These are phyloP conservation scores for Ataeniobius toweri DNA, from an alignment of 2,797 vertebrate species.

Conservation along the genomic window DNA sequence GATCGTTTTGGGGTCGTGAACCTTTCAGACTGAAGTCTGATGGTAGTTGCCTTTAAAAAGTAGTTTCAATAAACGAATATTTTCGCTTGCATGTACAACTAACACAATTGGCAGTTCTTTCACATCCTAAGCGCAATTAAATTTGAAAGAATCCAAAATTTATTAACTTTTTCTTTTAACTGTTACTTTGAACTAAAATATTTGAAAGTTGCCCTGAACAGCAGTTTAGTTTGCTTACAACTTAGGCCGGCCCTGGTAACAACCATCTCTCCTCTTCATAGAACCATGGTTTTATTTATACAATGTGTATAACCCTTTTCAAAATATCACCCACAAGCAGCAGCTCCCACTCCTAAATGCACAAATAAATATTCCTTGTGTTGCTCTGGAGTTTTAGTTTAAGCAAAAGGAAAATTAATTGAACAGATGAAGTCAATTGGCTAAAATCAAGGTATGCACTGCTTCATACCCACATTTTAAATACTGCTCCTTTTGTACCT, in stretches of 20 bases:
- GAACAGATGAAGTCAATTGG: background rate
- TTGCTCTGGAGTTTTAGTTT: conserved; percentile 14
- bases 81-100: background rate
- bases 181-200: background rate
- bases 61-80: background rate
- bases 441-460: background rate
- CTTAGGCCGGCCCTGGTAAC: background rate
- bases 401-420: conserved; percentile 17
- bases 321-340: conserved; percentile 19
- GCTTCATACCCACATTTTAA: too few relatives aligned
- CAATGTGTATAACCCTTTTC: conserved; percentile 13
- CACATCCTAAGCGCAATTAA: background rate
- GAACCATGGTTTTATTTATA: background rate
- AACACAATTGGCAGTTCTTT: background rate
- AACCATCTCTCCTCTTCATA: background rate
- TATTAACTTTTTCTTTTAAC: background rate
- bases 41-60: too few relatives aligned
- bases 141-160: background rate
- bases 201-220: background rate
- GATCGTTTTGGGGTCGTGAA: too few relatives aligned
- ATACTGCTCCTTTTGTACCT: background rate
- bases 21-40: too few relatives aligned
- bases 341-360: conserved; percentile 32
- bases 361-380: conserved; percentile 46
- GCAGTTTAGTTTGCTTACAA: background rate